phyloP scores from a whole-genome alignment of 2,113 vertebrate species.

The Psilopogon haemacephalus region DNA sequence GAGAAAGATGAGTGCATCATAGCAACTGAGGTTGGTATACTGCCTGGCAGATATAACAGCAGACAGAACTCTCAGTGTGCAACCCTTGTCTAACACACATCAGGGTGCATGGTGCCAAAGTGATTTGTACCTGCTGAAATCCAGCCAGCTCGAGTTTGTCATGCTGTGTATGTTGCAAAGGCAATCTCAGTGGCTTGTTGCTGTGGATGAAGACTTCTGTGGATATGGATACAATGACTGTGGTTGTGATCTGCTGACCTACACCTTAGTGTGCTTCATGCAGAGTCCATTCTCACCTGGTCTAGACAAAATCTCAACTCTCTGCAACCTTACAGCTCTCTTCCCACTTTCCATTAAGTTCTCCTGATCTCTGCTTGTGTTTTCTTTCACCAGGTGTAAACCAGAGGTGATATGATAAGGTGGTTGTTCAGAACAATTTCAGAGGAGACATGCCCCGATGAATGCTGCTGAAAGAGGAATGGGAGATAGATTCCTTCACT shows the following conservation, averaged over 20 bases:
- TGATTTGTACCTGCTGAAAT: neutral
- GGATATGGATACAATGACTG: neutral
- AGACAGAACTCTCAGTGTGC: neutral
- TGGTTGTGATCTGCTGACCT: neutral
- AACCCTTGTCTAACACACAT: rapidly evolving
- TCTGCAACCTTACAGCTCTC: neutral
- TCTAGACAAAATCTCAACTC: rapidly evolving
- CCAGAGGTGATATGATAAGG: slow-evolving; percentile 75
- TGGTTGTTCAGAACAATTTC: slow-evolving; percentile 83
- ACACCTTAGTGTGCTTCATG: neutral
- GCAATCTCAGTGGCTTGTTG: neutral
- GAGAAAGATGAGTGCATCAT: slow-evolving; percentile 98
- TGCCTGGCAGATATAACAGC: neutral
- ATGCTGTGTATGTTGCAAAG: neutral
- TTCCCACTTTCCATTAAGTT: neutral
- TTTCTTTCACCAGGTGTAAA: slow-evolving; percentile 84
- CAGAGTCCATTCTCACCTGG: neutral
- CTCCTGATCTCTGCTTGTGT: neutral
- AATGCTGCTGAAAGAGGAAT: slow-evolving; percentile 96
- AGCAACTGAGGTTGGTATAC: slow-evolving; percentile 92
- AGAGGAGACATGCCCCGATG: slow-evolving; percentile 90
- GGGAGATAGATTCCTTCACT: slow-evolving; percentile 84
- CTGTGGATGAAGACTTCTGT: neutral
- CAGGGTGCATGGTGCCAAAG: neutral
- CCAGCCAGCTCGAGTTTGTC: neutral